These are phyloP conservation scores for Ormyrus rosae DNA, from an alignment of 2,888 invertebrate species.

Conservation along the genomic window DNA sequence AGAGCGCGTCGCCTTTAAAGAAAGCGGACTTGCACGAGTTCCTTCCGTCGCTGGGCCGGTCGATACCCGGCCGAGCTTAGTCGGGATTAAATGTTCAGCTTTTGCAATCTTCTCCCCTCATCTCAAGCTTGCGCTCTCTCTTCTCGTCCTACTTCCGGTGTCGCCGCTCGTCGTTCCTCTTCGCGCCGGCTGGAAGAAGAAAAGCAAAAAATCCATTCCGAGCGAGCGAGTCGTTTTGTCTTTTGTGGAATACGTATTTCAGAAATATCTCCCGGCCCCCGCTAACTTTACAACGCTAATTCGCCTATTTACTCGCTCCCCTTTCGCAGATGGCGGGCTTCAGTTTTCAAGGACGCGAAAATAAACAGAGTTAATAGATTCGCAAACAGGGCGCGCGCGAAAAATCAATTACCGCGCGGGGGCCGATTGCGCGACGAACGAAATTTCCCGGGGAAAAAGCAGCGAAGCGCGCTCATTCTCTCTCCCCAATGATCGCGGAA, in stretches of 20 bases:
- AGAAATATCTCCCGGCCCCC: neutral
- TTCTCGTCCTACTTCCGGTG: neutral
- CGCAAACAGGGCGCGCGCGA: slow-evolving; percentile 1
- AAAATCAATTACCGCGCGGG: slow-evolving; percentile 22
- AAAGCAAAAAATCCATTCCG: slow-evolving; percentile 47
- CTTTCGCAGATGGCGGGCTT: neutral
- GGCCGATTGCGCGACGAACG: neutral
- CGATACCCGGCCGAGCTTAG: slow-evolving; percentile 46
- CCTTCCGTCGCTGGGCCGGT: slow-evolving; percentile 26
- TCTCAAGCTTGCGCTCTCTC: neutral
- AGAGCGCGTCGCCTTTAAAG: slow-evolving; percentile 35
- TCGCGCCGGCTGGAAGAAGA: slow-evolving; percentile 16
- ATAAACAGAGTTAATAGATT: slow-evolving; percentile 10
- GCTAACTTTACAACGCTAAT: slow-evolving; percentile 13
- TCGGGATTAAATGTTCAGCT: slow-evolving; percentile 50
- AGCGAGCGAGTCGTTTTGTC: slow-evolving; percentile 34
- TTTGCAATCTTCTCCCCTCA: slow-evolving; percentile 39
- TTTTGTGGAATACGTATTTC: slow-evolving; percentile 22
- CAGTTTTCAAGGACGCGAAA: neutral
- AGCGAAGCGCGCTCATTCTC: neutral
- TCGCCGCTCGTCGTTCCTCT: slow-evolving; percentile 2
- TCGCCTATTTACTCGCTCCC: neutral
- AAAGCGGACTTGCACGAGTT: slow-evolving; percentile 29
- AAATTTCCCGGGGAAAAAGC: neutral
- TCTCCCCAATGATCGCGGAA: neutral